phyloP scores from a whole-genome alignment of 2,888 invertebrate species.

The Dolomedes plantarius region DNA sequence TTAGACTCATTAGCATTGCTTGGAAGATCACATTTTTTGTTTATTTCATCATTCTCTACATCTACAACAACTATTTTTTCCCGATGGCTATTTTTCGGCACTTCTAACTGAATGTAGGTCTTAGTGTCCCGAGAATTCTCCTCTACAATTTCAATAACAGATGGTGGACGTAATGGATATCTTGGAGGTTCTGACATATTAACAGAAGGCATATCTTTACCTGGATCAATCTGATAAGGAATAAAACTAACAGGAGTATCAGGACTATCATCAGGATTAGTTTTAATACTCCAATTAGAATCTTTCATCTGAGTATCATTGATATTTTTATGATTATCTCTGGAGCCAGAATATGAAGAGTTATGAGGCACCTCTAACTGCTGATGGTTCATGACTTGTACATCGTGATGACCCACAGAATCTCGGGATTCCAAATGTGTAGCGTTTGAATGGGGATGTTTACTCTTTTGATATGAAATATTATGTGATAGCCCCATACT shows the following conservation, averaged over 20 bases:
- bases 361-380: not conserved
- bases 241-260: not conserved
- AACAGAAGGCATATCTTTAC: conserved; percentile 23
- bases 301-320: conserved; percentile 23
- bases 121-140: conserved; percentile 56
- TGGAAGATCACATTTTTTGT: conserved; percentile 23
- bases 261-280: conserved; percentile 11
- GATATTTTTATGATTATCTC: conserved; percentile 26
- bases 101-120: conserved; percentile 64
- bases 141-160: conserved; percentile 55
- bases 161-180: conserved; percentile 41
- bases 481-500: not conserved
- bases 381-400: not conserved
- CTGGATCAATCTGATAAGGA: conserved; percentile 14
- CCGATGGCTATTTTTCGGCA: conserved; percentile 53
- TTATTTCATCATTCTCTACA: conserved; percentile 65
- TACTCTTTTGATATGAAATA: conserved; percentile 2
- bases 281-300: conserved; percentile 32
- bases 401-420: not conserved
- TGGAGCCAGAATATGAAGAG: not conserved
- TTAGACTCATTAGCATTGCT: not conserved
- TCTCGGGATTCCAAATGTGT: conserved; percentile 2
- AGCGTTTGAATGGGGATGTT: not conserved
- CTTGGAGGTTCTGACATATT: not conserved
- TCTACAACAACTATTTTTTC: conserved; percentile 67